phyloP scores from a whole-genome alignment of 2,113 vertebrate species.

The Solea solea region DNA sequence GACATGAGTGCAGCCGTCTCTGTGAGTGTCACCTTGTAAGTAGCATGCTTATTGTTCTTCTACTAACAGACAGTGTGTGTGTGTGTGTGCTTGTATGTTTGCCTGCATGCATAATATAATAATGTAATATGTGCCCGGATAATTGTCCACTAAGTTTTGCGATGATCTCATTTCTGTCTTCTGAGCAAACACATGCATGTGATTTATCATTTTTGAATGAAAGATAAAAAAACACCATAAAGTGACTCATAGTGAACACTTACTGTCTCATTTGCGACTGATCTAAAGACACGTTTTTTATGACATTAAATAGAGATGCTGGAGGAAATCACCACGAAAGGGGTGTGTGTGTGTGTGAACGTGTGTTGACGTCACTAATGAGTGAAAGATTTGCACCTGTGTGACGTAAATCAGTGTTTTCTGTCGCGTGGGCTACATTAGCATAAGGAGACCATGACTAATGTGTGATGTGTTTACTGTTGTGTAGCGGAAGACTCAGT shows the following conservation, averaged over 20 bases:
- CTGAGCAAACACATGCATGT: background rate
- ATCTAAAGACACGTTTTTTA: background rate
- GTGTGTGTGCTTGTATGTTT: slow-evolving; percentile 12
- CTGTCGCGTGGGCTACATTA: slow-evolving; percentile 1
- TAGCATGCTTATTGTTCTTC: slow-evolving; percentile 51
- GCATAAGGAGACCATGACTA: background rate
- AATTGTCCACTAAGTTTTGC: slow-evolving; percentile 27
- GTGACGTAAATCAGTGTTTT: slow-evolving; percentile 22
- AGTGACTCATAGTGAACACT: background rate
- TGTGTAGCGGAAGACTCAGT: background rate
- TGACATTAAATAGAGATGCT: background rate
- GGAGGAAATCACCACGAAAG: background rate
- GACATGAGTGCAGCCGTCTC: slow-evolving; percentile 39
- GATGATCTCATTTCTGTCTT: background rate
- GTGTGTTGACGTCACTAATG: background rate
- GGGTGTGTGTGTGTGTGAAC: slow-evolving; percentile 1
- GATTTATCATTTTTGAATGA: no score
- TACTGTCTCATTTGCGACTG: background rate
- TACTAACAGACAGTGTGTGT: background rate
- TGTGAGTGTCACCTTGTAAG: slow-evolving; percentile 69
- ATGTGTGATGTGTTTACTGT: background rate
- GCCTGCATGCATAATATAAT: background rate
- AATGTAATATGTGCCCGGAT: slow-evolving; percentile 13
- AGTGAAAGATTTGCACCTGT: slow-evolving; percentile 14
- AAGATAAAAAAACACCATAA: background rate